Conservation (phyloP, 37 sponge, comb jelly and placozoan genomes). For the Mnemiopsis leidyi region DNA sequence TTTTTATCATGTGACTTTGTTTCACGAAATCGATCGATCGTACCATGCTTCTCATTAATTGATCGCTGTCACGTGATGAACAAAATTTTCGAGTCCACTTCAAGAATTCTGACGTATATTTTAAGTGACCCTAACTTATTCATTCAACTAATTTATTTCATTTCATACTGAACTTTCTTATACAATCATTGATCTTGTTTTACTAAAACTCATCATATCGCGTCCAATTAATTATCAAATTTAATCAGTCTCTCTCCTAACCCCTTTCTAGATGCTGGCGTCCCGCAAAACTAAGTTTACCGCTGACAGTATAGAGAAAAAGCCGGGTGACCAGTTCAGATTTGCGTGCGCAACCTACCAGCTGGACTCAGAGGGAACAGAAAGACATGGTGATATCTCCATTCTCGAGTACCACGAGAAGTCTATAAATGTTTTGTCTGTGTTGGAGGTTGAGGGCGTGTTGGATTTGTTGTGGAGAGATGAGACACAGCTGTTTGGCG, state of each 20-base stretch:
- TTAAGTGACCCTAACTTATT: neutral
- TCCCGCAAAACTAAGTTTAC: conserved; percentile 27
- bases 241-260: neutral
- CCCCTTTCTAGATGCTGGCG: neutral
- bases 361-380: neutral
- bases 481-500: neutral
- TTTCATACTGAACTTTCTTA: too few relatives aligned
- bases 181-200: neutral
- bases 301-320: conserved; percentile 27
- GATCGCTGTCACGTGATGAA: too few relatives aligned
- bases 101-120: neutral
- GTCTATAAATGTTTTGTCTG: neutral
- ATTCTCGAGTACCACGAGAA: neutral
- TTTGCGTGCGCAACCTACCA: conserved; percentile 60
- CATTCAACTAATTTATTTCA: neutral
- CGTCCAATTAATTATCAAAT: too few relatives aligned
- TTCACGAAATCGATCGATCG: too few relatives aligned
- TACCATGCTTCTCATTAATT: too few relatives aligned
- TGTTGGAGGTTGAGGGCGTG: neutral
- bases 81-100: too few relatives aligned
- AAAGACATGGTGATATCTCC: conserved; percentile 1
- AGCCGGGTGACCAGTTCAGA: neutral
- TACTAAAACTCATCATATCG: too few relatives aligned
- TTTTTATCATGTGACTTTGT: too few relatives aligned
- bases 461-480: conserved; percentile 39